These are phyloP conservation scores for Actinostola sp. DNA, from an alignment of 92 coral and sea anemone genomes.

Conservation along the genomic window DNA sequence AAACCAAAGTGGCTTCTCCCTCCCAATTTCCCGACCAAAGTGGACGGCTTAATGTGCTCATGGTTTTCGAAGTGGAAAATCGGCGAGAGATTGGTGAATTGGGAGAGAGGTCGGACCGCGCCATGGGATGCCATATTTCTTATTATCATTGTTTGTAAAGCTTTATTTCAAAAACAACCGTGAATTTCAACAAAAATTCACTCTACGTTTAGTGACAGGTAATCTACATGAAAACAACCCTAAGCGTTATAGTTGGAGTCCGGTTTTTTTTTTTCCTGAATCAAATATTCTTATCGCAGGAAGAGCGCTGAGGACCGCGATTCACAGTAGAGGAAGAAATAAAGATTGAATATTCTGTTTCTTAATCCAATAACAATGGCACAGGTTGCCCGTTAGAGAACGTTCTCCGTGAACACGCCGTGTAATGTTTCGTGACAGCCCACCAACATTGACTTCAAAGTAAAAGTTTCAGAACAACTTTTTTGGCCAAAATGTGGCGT, in stretches of 20 bases:
- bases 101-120: constrained; percentile 12
- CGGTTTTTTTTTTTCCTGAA: background rate
- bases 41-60: background rate
- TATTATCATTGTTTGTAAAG: constrained; percentile 15
- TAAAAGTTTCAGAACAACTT: background rate
- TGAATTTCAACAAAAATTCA: constrained; percentile 1
- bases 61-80: constrained; percentile 1
- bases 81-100: constrained; percentile 11
- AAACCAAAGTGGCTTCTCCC: background rate
- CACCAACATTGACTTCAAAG: background rate
- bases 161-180: constrained; percentile 3
- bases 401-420: too few relatives aligned
- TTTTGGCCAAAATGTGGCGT: background rate
- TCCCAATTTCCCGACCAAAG: too few relatives aligned
- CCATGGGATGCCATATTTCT: constrained; percentile 29
- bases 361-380: constrained; percentile 3
- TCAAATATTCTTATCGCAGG: background rate
- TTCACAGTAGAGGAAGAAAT: background rate
- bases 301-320: background rate
- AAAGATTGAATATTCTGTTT: background rate
- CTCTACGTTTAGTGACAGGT: background rate
- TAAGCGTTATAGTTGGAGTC: constrained; percentile 2
- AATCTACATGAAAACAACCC: constrained; percentile 1
- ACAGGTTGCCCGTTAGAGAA: too few relatives aligned
- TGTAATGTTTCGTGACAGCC: background rate